These are phyloP conservation scores for Malaclemys terrapin DNA, from an alignment of 2,113 vertebrate genomes.

Conservation along the genomic window DNA sequence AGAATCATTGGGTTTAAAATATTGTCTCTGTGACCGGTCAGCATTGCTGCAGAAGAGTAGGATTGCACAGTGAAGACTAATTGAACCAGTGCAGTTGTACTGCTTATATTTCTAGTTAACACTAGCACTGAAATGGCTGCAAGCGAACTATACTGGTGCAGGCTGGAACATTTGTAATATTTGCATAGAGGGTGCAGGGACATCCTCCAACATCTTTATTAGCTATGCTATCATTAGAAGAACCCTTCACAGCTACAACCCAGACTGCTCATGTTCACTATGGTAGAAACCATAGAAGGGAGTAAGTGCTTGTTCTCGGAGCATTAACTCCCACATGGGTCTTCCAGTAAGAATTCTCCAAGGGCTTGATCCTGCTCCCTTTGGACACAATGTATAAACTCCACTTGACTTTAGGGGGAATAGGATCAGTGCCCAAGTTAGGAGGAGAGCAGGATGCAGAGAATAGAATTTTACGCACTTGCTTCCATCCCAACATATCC, in stretches of 20 bases:
- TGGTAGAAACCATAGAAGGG: not conserved
- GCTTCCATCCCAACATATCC: not conserved
- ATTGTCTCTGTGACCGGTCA: not conserved
- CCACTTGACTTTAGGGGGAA: not conserved
- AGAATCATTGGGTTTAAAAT: no score
- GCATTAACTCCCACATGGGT: not conserved
- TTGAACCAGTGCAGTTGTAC: not conserved
- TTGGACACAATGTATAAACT: not conserved
- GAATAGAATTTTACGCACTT: not conserved
- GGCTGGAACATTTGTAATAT: not conserved
- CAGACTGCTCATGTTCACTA: not conserved
- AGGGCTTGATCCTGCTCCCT: not conserved
- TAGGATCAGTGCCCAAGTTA: not conserved
- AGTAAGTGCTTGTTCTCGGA: not conserved
- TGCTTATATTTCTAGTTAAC: not conserved
- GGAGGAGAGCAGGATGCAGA: not conserved
- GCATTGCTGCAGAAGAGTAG: not conserved
- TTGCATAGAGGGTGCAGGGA: not conserved
- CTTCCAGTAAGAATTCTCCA: not conserved
- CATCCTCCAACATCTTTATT: not conserved
- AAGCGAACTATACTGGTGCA: not conserved
- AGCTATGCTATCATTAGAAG: not conserved
- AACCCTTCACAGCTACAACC: not conserved
- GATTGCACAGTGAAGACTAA: fast-evolving
- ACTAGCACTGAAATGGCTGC: not conserved